Percentiles rank a stretch among this genome's conserved stretches.
phyloP scores from a whole-genome alignment of 2,797 vertebrate species.

The Serranus cabrilla region DNA sequence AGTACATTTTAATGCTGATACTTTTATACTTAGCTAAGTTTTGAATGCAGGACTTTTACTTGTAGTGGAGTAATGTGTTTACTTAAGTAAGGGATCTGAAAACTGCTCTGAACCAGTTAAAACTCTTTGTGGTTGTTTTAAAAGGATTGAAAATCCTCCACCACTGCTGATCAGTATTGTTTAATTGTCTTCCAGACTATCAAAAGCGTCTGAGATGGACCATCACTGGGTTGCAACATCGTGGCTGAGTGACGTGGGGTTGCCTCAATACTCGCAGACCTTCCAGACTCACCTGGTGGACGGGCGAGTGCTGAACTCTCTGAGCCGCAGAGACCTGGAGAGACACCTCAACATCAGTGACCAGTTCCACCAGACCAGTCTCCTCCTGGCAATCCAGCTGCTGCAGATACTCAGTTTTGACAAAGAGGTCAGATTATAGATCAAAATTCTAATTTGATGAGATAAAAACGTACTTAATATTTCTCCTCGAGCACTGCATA shows the following conservation, averaged over 20 bases:
- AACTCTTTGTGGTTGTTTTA: too few relatives aligned
- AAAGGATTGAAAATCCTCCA: not conserved
- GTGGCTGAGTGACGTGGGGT: constrained; percentile 91
- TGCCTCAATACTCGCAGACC: constrained; percentile 90
- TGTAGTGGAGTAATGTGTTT: too few relatives aligned
- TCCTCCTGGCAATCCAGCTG: constrained; percentile 90
- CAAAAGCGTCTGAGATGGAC: constrained; percentile 90
- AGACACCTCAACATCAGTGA: constrained; percentile 86
- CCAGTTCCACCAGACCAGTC: constrained; percentile 90
- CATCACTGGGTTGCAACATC: constrained; percentile 92
- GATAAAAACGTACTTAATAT: not conserved
- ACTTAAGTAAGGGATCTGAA: too few relatives aligned
- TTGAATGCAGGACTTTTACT: too few relatives aligned
- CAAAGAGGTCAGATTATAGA: constrained; percentile 86
- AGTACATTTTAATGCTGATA: too few relatives aligned
- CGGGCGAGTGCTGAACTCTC: constrained; percentile 88
- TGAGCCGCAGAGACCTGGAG: constrained; percentile 90
- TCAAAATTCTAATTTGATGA: not conserved
- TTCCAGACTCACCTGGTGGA: constrained; percentile 91
- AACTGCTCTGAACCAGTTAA: too few relatives aligned
- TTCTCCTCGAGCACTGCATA: not conserved
- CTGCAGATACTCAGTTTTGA: constrained; percentile 89
- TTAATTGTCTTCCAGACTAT: constrained; percentile 79
- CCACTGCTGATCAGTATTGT: not conserved
- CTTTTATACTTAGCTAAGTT: too few relatives aligned